phyloP scores from a whole-genome alignment of 2,888 invertebrate species.

The Pollenia griseotomentosa region DNA sequence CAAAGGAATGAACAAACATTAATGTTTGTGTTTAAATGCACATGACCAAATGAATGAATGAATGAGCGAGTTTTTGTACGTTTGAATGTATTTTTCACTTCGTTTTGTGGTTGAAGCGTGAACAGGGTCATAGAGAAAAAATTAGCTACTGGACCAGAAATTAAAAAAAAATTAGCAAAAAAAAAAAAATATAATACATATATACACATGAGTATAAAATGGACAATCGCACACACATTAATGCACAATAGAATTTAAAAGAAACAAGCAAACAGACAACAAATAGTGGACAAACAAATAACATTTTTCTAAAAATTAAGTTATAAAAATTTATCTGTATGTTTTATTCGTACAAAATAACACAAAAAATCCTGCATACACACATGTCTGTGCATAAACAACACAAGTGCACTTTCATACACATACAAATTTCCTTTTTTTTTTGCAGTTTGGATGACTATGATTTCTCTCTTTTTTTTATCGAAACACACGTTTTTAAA shows the following conservation, averaged over 20 bases:
- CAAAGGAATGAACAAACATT: background rate
- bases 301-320: conserved; percentile 72
- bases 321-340: conserved; percentile 70
- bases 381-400: too few species aligned
- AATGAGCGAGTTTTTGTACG: conserved; percentile 50
- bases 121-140: conserved; percentile 63
- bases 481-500: background rate
- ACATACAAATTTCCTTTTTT: conserved; percentile 6
- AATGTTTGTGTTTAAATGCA: conserved; percentile 1
- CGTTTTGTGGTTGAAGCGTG: conserved; percentile 73
- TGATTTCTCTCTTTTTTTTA: background rate
- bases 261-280: conserved; percentile 49
- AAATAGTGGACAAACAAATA: conserved; percentile 55
- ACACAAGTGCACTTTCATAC: background rate
- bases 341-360: conserved; percentile 53
- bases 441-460: background rate
- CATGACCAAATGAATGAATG: conserved; percentile 40
- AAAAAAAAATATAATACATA: background rate
- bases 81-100: conserved; percentile 66
- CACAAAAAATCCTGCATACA: conserved; percentile 16
- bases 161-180: conserved; percentile 29
- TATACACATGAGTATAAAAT: conserved; percentile 34
- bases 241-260: conserved; percentile 67
- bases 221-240: conserved; percentile 60
- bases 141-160: conserved; percentile 67